A percentile compares a stretch with the other conserved stretches of the same genome.
phyloP scores from a whole-genome alignment of 2,888 invertebrate species.

The Antheraea assamensis region DNA sequence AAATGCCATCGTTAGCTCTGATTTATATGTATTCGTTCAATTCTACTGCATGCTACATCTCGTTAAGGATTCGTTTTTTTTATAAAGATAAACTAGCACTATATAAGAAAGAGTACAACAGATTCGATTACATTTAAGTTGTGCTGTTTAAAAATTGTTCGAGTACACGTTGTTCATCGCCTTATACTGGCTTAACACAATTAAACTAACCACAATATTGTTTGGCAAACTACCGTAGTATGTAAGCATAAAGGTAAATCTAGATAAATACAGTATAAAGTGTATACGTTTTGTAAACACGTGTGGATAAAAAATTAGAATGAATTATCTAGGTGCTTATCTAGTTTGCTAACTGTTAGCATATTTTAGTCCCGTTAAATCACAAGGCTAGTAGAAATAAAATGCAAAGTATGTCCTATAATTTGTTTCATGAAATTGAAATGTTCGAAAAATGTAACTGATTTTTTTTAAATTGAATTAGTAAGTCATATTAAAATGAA shows the following conservation, averaged over 20 bases:
- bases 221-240: neutral
- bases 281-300: neutral
- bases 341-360: neutral
- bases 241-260: neutral
- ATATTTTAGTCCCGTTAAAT: neutral
- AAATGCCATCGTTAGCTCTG: neutral
- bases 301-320: neutral
- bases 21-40: neutral
- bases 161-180: neutral
- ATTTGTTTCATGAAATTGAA: neutral
- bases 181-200: neutral
- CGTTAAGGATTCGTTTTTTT: neutral
- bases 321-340: neutral
- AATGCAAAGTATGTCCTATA: neutral
- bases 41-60: neutral
- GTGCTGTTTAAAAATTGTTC: neutral
- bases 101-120: neutral
- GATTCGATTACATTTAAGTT: neutral
- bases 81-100: neutral
- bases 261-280: neutral
- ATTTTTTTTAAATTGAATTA: neutral
- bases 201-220: neutral
- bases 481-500: neutral
- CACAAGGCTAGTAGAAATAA: neutral
- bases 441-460: neutral